Evolutionary conservation across 23 tunicate species (phyloP).

Genomic region (Trididemnum clinides): DNA sequence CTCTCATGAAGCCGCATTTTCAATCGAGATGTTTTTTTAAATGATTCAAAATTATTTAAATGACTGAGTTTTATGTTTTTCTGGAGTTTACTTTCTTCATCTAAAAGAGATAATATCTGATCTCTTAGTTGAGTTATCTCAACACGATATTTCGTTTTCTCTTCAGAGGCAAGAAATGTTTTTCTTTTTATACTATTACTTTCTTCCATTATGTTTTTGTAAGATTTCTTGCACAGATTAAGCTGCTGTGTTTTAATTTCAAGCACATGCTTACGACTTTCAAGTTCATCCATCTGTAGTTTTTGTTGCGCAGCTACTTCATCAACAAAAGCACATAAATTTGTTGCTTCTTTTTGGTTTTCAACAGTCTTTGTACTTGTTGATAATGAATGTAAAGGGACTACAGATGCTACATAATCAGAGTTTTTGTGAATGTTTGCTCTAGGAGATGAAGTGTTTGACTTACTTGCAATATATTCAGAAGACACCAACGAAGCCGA

Average conservation of each 20-base stretch:
- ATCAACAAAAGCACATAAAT: slow-evolving; percentile 32
- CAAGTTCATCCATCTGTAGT: slow-evolving; percentile 12
- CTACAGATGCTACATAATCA: too few species aligned
- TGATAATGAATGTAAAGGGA: too few species aligned
- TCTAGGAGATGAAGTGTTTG: neutral
- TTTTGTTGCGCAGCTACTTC: slow-evolving; percentile 38
- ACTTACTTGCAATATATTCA: too few species aligned
- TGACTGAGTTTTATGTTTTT: neutral
- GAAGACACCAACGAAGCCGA: too few species aligned
- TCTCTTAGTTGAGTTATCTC: neutral
- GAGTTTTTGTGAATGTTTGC: too few species aligned
- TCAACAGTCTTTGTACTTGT: too few species aligned
- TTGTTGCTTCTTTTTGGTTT: slow-evolving; percentile 15
- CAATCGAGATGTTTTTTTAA: neutral
- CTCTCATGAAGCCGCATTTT: neutral
- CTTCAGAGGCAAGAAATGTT: slow-evolving; percentile 23
- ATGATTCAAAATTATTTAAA: neutral
- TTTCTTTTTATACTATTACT: neutral
- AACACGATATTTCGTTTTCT: neutral
- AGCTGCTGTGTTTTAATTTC: neutral
- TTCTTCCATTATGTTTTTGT: neutral
- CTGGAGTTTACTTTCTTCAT: neutral
- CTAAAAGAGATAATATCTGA: neutral
- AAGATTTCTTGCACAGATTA: neutral
- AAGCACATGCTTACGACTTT: neutral